Conservation (phyloP, 2,797 vertebrate species). For the Margarornis squamiger region DNA sequence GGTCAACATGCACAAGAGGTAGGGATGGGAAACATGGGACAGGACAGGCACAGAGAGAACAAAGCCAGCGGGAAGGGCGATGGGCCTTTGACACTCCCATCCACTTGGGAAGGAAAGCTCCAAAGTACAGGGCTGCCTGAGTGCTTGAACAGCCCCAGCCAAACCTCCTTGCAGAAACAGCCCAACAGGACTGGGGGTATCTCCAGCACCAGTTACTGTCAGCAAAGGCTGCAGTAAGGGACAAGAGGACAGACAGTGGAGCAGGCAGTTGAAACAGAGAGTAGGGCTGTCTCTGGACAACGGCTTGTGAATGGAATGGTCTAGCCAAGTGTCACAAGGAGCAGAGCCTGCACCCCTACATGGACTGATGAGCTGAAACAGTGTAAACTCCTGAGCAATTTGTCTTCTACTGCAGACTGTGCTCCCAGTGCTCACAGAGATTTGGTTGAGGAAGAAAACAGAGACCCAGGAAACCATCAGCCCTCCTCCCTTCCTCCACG, state of each 20-base stretch:
- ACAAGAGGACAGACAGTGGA: background rate
- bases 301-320: background rate
- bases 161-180: background rate
- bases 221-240: background rate
- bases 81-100: background rate
- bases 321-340: background rate
- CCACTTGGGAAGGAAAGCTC: background rate
- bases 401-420: background rate
- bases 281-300: background rate
- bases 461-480: background rate
- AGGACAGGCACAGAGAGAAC: background rate
- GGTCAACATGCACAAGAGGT: background rate
- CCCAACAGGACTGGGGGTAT: background rate
- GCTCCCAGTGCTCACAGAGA: background rate
- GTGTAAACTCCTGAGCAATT: background rate
- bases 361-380: background rate
- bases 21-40: background rate
- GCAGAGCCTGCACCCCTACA: background rate
- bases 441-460: background rate
- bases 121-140: background rate
- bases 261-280: accelerated
- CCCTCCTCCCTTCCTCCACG: background rate
- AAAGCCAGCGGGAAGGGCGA: background rate
- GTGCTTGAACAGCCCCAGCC: background rate
- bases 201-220: background rate